Evolutionary conservation across 2,797 vertebrate genomes (phyloP).

Genomic region (Oreochromis mossambicus): DNA sequence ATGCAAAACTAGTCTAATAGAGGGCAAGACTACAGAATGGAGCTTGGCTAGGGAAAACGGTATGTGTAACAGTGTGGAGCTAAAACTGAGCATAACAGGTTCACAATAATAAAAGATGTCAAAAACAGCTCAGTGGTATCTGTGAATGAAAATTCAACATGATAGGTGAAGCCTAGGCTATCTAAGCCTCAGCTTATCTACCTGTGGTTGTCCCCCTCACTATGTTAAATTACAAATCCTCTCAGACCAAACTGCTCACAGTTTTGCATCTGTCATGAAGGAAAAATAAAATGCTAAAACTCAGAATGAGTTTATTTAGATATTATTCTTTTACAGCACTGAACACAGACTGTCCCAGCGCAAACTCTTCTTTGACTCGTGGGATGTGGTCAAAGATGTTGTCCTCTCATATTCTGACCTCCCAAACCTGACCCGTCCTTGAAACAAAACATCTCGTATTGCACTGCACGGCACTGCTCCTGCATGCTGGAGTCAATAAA

Average conservation of each 20-base stretch:
- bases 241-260: background rate
- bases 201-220: background rate
- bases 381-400: background rate
- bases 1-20: background rate
- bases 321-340: background rate
- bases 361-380: background rate
- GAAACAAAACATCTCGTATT: background rate
- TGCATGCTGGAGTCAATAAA: conserved; percentile 46
- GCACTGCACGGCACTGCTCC: conserved; percentile 9
- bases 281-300: background rate
- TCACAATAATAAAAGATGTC: background rate
- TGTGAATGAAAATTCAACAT: background rate
- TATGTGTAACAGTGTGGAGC: background rate
- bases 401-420: background rate
- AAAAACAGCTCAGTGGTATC: background rate
- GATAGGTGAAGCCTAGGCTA: background rate
- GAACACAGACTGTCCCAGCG: background rate
- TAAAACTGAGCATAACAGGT: background rate
- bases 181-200: background rate
- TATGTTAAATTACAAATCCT: background rate
- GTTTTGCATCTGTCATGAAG: background rate
- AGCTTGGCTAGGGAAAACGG: background rate
- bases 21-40: background rate
- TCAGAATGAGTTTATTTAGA: background rate
- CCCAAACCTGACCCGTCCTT: background rate